Evolutionary conservation across 1,140 invertebrate genomes (phyloP), one percentile per base, ranked within the genome.

Genomic region (Drosophila malerkotliana): DNA sequence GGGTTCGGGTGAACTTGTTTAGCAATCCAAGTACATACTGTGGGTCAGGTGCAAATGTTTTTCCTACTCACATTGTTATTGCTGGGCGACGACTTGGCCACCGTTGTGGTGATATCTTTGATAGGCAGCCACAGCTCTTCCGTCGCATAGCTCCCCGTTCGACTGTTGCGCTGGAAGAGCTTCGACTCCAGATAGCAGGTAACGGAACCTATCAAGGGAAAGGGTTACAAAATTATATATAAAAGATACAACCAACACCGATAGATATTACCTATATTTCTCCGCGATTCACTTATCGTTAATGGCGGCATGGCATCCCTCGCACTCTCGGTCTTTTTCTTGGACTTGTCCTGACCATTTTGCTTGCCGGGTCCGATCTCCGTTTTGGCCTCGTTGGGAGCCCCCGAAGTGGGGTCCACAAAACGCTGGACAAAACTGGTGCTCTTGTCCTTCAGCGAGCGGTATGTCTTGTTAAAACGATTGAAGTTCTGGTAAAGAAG

Each of bases 51-150:
- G 61, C 45, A 12, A 12, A 62, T 67, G 37, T 52, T 26, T 47
- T 48, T 58, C 44, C 55, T 47, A 71, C 82, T 87, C 81, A 87
- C 82, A 51, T 74, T 85, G 54, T 90, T 85, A 60, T 85, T 85
- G 60, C 44, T 77, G 54, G 84, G 76, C 15, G 75, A 51, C 34
- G 72, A 54, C 59, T 85, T 87, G 21, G 68, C 53, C 39, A 91
- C 88, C 12, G 89, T 91, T n/a, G 89, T 90, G 3, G 94, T 93
- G 41, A 96, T 95, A 44, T 95, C 94, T 92, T 95, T 95, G 44
- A 96, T 92, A 14, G 94, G 94, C 78, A 95, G 93, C 95, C 95
- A 96, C 77, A 96, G 93, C 85, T 96, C 95, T 8, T 95, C 95
- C n/a, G 95, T 96, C 3, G 94, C 93, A 51, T 94, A 94, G 44